These are phyloP conservation scores for Seriola dumerili DNA, from an alignment of 2,113 vertebrate genomes.

Conservation along the genomic window DNA sequence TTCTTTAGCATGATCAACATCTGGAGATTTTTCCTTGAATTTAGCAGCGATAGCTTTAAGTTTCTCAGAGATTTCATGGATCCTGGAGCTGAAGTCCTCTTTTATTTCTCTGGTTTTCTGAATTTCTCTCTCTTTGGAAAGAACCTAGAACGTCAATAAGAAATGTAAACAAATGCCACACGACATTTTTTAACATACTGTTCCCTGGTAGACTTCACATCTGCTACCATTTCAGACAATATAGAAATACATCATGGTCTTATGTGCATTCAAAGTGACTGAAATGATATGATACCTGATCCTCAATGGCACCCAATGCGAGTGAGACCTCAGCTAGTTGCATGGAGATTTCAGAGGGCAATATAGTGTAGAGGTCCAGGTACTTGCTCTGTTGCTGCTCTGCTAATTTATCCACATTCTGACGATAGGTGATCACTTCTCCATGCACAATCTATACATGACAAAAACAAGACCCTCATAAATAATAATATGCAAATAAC, in stretches of 20 bases:
- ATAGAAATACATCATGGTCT: not conserved
- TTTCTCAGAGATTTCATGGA: conserved; percentile 88
- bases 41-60: conserved; percentile 88
- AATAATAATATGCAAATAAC: not conserved
- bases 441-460: conserved; percentile 86
- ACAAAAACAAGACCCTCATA: not conserved
- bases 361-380: conserved; percentile 89
- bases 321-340: conserved; percentile 91
- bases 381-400: conserved; percentile 96
- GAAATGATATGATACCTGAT: conserved; percentile 85
- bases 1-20: conserved; percentile 89
- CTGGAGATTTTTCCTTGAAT: conserved; percentile 89
- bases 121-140: conserved; percentile 90
- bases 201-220: not conserved
- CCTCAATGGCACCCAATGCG: conserved; percentile 89
- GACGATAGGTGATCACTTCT: conserved; percentile 88
- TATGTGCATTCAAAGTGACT: not conserved
- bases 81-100: conserved; percentile 88
- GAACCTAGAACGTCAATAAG: conserved; percentile 82
- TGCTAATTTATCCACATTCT: conserved; percentile 91
- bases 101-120: conserved; percentile 89
- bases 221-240: not conserved
- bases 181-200: not conserved
- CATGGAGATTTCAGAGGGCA: conserved; percentile 93
- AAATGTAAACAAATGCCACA: conserved; percentile 7